Conservation (phyloP, 2,888 invertebrate species). For the Folsomia manolachei region DNA sequence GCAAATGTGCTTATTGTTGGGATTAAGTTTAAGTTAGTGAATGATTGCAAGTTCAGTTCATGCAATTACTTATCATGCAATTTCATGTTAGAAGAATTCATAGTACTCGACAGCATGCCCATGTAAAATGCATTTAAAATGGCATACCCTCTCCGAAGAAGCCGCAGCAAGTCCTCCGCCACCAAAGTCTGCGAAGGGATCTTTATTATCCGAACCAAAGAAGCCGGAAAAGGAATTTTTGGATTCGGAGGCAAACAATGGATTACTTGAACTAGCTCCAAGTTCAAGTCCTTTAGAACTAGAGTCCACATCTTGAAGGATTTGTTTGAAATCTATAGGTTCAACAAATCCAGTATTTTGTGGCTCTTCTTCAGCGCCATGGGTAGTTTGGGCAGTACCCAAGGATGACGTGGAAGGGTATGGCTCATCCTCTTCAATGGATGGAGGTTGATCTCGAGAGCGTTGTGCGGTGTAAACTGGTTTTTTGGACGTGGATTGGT, state of each 20-base stretch:
- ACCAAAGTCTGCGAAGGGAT: constrained; percentile 33
- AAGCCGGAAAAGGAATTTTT: constrained; percentile 44
- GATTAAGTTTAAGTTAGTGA: neutral
- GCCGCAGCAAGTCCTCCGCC: constrained; percentile 36
- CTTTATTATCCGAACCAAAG: constrained; percentile 44
- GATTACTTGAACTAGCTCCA: constrained; percentile 51
- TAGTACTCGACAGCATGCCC: neutral
- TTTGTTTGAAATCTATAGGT: constrained; percentile 61
- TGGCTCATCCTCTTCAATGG: constrained; percentile 29
- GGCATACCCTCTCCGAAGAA: constrained; percentile 40
- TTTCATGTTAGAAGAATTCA: too few relatives aligned
- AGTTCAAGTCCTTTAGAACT: constrained; percentile 46
- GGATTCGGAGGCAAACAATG: constrained; percentile 40
- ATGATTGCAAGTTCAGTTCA: neutral
- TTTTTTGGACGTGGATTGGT: constrained; percentile 3
- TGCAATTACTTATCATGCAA: neutral
- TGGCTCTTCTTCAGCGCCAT: constrained; percentile 33
- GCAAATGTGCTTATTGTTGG: neutral
- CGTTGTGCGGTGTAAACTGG: constrained; percentile 30
- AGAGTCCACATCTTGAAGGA: constrained; percentile 56
- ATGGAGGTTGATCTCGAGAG: constrained; percentile 27
- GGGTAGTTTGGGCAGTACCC: constrained; percentile 33
- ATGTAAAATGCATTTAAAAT: constrained; percentile 1
- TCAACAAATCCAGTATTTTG: constrained; percentile 56
- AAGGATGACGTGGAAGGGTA: constrained; percentile 32